These are phyloP conservation scores for Euura saliciscinereae DNA, from an alignment of 1,140 invertebrate genomes.

Conservation along the genomic window DNA sequence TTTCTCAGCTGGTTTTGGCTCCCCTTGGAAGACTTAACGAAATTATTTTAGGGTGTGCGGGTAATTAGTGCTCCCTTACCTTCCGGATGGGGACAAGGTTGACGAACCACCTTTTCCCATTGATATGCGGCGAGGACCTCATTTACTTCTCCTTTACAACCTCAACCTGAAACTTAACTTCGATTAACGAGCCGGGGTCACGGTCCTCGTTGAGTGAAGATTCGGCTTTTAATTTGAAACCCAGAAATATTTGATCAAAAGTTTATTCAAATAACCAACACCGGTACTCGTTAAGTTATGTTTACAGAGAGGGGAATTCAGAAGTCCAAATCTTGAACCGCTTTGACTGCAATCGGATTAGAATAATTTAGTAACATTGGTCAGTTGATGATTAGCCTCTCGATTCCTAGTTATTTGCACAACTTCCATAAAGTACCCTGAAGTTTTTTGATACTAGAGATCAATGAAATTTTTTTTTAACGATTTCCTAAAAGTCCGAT, in stretches of 20 bases:
- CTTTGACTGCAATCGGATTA: no score
- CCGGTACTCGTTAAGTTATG: no score
- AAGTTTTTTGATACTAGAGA: no score
- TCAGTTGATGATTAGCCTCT: no score
- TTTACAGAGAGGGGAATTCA: no score
- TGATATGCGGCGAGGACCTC: conserved; percentile 4
- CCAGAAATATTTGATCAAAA: background rate
- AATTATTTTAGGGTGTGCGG: conserved; percentile 3
- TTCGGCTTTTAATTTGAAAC: conserved; percentile 3
- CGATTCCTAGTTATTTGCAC: no score
- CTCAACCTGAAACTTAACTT: background rate
- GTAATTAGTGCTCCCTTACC: conserved; percentile 4
- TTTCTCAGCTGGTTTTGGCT: background rate
- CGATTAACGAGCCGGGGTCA: background rate
- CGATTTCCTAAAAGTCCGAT: no score
- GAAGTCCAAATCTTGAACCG: no score
- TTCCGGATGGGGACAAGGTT: background rate
- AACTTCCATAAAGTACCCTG: no score
- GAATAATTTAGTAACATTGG: no score
- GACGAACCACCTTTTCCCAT: background rate
- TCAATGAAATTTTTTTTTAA: no score
- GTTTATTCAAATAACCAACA: background rate
- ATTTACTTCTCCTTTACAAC: conserved; percentile 4
- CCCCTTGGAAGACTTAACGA: conserved; percentile 1
- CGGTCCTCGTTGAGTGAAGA: background rate